phyloP scores from a whole-genome alignment of 1,140 invertebrate genomes.

The Euglossa dilemma region DNA sequence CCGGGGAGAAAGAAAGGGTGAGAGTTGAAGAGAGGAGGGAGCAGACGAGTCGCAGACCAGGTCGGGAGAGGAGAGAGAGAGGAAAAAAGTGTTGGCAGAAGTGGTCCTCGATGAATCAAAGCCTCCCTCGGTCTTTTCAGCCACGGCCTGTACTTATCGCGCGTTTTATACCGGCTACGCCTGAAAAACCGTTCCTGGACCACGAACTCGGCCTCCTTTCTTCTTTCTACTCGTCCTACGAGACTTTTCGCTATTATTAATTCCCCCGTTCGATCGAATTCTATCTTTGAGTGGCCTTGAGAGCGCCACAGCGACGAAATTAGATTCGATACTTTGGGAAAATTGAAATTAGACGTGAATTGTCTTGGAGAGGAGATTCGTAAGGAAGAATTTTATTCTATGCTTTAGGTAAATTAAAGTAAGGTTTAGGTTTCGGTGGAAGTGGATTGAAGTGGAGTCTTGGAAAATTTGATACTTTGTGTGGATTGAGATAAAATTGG shows the following conservation, averaged over 20 bases:
- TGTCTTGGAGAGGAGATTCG: too few relatives aligned
- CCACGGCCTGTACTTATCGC: constrained; percentile 45
- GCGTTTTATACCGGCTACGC: constrained; percentile 29
- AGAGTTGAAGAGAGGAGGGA: neutral
- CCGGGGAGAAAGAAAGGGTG: constrained; percentile 2
- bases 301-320: neutral
- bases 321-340: neutral
- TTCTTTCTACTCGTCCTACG: neutral
- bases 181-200: constrained; percentile 41
- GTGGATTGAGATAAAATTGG: too few relatives aligned
- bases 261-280: constrained; percentile 3
- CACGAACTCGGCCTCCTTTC: constrained; percentile 8
- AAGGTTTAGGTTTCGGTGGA: too few relatives aligned
- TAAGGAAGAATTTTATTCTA: too few relatives aligned
- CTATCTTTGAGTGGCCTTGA: neutral
- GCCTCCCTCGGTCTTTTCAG: constrained; percentile 39
- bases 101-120: constrained; percentile 68
- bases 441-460: too few relatives aligned
- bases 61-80: neutral
- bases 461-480: too few relatives aligned
- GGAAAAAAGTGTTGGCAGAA: constrained; percentile 51
- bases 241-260: neutral
- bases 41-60: constrained; percentile 46
- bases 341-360: neutral
- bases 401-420: too few relatives aligned